phyloP scores from a whole-genome alignment of 1,140 invertebrate genomes.

The Ceratosolen fusciceps region DNA sequence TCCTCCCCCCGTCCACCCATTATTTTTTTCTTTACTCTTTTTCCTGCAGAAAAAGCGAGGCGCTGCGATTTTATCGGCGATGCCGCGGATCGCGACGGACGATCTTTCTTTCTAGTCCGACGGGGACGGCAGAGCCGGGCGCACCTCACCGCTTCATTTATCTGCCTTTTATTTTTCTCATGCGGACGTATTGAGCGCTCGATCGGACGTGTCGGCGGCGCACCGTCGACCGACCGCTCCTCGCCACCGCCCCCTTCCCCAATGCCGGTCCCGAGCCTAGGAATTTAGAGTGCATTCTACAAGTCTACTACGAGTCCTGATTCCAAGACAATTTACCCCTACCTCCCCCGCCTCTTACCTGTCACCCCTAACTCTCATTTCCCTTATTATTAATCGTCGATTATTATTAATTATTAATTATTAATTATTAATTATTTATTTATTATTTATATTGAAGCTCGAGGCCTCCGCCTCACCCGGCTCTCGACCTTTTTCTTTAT shows the following conservation, averaged over 20 bases:
- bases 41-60: neutral
- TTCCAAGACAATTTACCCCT: neutral
- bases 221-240: neutral
- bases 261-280: slow-evolving; percentile 5
- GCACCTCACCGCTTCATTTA: neutral
- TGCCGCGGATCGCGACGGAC: neutral
- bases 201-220: too few species aligned
- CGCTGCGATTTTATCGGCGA: too few species aligned
- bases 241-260: neutral
- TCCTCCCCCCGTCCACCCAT: neutral
- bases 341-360: too few species aligned
- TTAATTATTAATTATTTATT: too few species aligned
- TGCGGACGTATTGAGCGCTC: neutral
- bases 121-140: too few species aligned
- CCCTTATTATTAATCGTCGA: too few species aligned
- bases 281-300: slow-evolving; percentile 8
- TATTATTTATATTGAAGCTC: too few species aligned
- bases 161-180: neutral
- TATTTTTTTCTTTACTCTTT: neutral
- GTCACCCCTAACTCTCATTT: too few species aligned
- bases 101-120: neutral
- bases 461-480: too few species aligned
- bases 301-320: neutral
- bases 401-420: too few species aligned
- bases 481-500: too few species aligned